phyloP scores from a whole-genome alignment of 53 echinoderm and acorn worm species.

The Pentamera pediparva region DNA sequence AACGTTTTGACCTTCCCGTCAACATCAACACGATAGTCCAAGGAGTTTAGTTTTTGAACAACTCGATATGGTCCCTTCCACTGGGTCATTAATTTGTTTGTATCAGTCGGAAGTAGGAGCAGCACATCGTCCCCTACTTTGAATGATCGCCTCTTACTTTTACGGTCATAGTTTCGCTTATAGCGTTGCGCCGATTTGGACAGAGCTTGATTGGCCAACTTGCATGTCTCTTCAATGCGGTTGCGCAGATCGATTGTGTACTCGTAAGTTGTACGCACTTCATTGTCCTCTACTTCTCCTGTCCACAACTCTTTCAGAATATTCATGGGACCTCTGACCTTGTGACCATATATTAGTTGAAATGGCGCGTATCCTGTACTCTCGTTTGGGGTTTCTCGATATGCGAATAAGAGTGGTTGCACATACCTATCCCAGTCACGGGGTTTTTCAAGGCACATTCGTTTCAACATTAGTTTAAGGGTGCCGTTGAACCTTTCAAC shows the following conservation, averaged over 20 bases:
- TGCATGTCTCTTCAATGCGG: slow-evolving; percentile 5
- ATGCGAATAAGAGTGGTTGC: slow-evolving; percentile 19
- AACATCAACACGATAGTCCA: slow-evolving; percentile 18
- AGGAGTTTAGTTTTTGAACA: neutral
- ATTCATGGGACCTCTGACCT: slow-evolving; percentile 14
- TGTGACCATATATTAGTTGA: slow-evolving; percentile 32
- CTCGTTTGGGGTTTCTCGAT: slow-evolving; percentile 17
- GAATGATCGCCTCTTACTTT: slow-evolving; percentile 29
- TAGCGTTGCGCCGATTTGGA: neutral
- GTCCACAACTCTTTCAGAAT: slow-evolving; percentile 20
- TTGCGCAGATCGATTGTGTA: slow-evolving; percentile 29
- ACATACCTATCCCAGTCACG: slow-evolving; percentile 36
- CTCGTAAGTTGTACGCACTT: slow-evolving; percentile 23
- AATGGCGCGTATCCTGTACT: slow-evolving; percentile 22
- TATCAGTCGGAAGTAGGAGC: slow-evolving; percentile 43
- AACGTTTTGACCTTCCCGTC: neutral
- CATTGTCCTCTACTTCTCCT: neutral
- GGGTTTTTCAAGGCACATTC: slow-evolving; percentile 32
- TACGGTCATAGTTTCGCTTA: slow-evolving; percentile 39
- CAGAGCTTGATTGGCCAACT: neutral
- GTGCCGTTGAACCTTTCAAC: too few species aligned
- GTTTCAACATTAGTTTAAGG: slow-evolving; percentile 25
- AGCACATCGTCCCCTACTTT: slow-evolving; percentile 48
- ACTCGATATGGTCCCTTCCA: slow-evolving; percentile 27
- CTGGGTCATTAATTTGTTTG: slow-evolving; percentile 10